These are phyloP conservation scores for Micrastur ruficollis DNA, from an alignment of 2,797 vertebrate species.

Conservation along the genomic window DNA sequence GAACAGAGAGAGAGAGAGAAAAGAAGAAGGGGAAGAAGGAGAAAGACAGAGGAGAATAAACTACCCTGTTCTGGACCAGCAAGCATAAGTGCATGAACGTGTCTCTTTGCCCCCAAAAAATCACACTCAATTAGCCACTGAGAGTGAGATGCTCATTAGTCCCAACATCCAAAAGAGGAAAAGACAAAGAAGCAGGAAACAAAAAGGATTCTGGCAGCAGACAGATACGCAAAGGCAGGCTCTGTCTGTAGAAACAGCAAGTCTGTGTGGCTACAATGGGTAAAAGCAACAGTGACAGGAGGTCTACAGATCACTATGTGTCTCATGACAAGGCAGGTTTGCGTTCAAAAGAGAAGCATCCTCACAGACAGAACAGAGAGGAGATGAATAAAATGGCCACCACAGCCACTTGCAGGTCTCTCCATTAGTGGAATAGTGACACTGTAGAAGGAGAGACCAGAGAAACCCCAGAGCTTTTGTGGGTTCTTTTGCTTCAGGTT, in stretches of 20 bases:
- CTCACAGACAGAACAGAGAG: neutral
- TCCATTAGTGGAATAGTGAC: neutral
- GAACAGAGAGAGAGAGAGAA: neutral
- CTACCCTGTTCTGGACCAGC: neutral
- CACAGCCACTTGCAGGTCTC: neutral
- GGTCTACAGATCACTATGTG: neutral
- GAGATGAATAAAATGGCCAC: neutral
- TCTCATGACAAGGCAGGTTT: neutral
- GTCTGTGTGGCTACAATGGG: neutral
- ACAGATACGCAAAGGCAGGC: neutral
- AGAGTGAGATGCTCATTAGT: neutral
- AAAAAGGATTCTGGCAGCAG: slow-evolving; percentile 1
- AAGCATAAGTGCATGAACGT: neutral
- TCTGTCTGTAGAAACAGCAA: neutral
- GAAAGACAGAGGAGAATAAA: neutral
- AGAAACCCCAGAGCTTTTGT: neutral
- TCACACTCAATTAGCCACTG: neutral
- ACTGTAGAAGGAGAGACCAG: neutral
- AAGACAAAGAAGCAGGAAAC: slow-evolving; percentile 6
- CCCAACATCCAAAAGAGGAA: neutral
- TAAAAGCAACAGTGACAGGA: neutral
- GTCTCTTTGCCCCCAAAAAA: neutral
- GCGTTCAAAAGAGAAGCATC: neutral
- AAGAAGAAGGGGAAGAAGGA: neutral
- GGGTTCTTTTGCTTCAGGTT: neutral